Evolutionary conservation across 2,797 vertebrate species (phyloP).

Genomic region (Malacoraja senta): DNA sequence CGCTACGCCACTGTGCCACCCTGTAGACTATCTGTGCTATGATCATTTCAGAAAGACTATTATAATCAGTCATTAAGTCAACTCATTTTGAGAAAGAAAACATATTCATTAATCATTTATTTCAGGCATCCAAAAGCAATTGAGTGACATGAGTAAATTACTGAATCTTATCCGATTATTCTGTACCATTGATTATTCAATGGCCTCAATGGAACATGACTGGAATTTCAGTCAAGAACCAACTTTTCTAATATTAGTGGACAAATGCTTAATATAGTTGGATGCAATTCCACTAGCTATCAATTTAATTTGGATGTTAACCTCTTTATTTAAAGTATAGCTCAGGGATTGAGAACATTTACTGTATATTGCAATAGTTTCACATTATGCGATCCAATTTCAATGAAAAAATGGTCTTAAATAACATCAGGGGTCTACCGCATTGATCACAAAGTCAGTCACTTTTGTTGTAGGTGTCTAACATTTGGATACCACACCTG

Average conservation of each 20-base stretch:
- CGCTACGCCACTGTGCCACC: too few species aligned
- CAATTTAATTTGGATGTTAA: neutral
- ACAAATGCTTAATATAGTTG: neutral
- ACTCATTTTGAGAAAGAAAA: neutral
- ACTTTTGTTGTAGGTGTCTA: too few species aligned
- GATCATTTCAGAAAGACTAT: neutral
- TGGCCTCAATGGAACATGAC: neutral
- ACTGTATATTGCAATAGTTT: too few species aligned
- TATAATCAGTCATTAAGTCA: neutral
- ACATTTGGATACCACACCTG: too few species aligned
- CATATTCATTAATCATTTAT: neutral
- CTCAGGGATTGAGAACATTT: neutral
- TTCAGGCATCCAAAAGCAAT: neutral
- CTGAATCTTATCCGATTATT: neutral
- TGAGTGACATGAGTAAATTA: neutral
- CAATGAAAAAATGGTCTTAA: too few species aligned
- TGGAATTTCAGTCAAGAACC: neutral
- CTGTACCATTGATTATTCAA: neutral
- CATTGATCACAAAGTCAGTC: too few species aligned
- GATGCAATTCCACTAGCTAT: neutral
- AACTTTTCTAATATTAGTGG: neutral
- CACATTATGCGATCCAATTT: too few species aligned
- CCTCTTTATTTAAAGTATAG: neutral
- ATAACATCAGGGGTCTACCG: too few species aligned
- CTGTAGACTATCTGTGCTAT: neutral